Percentiles rank a stretch among this genome's conserved stretches.
phyloP scores from a whole-genome alignment of 2,113 vertebrate genomes.

The Picathartes gymnocephalus region DNA sequence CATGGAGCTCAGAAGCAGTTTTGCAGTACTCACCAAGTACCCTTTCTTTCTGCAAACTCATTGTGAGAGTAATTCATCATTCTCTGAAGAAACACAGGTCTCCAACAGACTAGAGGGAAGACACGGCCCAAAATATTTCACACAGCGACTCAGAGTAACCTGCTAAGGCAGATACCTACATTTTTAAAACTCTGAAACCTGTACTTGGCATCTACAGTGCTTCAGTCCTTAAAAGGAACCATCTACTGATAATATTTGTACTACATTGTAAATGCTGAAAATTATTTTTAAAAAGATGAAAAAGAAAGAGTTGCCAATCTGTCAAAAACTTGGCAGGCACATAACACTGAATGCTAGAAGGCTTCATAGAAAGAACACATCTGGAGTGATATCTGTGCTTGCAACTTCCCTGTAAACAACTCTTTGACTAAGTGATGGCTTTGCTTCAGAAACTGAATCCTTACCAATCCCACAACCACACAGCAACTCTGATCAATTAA shows the following conservation, averaged over 20 bases:
- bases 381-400: conserved; percentile 3
- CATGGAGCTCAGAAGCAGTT: not conserved
- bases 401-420: not conserved
- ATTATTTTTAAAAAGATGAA: not conserved
- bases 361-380: not conserved
- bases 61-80: not conserved
- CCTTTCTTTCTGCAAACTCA: not conserved
- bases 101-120: not conserved
- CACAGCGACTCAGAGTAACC: not conserved
- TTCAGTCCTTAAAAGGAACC: not conserved
- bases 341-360: not conserved
- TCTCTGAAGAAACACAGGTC: not conserved
- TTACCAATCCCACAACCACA: not conserved
- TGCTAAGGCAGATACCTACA: not conserved
- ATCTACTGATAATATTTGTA: not conserved
- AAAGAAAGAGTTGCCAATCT: not conserved
- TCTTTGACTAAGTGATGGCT: not conserved
- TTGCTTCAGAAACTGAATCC: not conserved
- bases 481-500: not conserved
- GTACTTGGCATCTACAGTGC: not conserved
- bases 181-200: not conserved
- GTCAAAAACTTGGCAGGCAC: not conserved
- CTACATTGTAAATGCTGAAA: not conserved
- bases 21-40: not conserved
- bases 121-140: not conserved